Base-by-base conservation (phyloP, 2,113 vertebrate species). In the Empidonax alnorum region DNA sequence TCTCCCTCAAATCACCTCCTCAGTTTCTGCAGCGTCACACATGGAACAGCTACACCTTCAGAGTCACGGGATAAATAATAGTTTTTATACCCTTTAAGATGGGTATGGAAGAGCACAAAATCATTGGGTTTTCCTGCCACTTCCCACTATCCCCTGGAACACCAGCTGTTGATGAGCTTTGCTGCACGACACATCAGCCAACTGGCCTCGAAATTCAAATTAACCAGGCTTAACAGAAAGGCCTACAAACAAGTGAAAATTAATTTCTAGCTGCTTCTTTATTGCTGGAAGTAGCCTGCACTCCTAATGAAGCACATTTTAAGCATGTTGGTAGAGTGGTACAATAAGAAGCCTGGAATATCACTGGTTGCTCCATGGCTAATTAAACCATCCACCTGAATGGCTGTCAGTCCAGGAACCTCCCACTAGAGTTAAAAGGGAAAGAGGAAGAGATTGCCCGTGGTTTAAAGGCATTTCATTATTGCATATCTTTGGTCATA, bases 401-500 rank as follows among this genome's bases (percentile, higher is more conserved):
- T 2, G 58, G 63, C 89, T 96, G 44, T 53, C 85, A 87, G 8
- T 31, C 37, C 33, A 42, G 50, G 47, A 68, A 35, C 63, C 14
- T 50, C 31, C 61, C 27, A 58, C 46, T 56, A 61, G 56, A 85
- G 94, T 89, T 81, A 91, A 87, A 93, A 78, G 56, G 46, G 55
- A 94, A 65, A 90, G 62, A 68, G 31, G 23, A 75, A 82, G 81
- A 95, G 49, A 87, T 53, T 90, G 82, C 59, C 75, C 21, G 8
- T 27, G 31, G 62, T 67, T 91, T 90, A 85, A 83, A 96, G 19
- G 31, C 41, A 81, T 82, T 97, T 96, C 92, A 93, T 96, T 94
- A 95, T 90, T 85, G 83, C 42, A 6, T 55, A 80, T 96, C 96
- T 94, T 97, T 94, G 96, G 97, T 96, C 97, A 98, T 97, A 97